These are phyloP conservation scores for Aphelenchoides avenae DNA, from an alignment of 1,140 invertebrate genomes.

Conservation along the genomic window DNA sequence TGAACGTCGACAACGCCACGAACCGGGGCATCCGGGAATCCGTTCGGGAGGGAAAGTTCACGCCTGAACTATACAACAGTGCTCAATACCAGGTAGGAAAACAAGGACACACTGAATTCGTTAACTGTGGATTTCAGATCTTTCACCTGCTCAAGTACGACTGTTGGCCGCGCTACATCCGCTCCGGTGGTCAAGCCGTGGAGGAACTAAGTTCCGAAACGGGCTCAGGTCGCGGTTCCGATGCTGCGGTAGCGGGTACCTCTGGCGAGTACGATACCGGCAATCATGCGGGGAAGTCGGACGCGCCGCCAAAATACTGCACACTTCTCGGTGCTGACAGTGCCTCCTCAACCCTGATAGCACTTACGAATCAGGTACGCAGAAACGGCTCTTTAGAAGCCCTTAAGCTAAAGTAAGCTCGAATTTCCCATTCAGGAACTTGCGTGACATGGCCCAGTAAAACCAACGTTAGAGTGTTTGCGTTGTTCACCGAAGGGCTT, in stretches of 20 bases:
- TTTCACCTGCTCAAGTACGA: conserved; percentile 58
- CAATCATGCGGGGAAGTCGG: too few relatives aligned
- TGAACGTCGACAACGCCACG: conserved; percentile 57
- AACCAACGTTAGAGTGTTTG: neutral
- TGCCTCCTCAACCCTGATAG: conserved; percentile 30
- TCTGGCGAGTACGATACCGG: too few relatives aligned
- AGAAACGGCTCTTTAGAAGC: too few relatives aligned
- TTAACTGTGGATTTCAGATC: conserved; percentile 31
- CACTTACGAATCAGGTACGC: conserved; percentile 28
- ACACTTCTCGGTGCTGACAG: conserved; percentile 35
- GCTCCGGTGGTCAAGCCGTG: conserved; percentile 44
- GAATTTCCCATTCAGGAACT: too few relatives aligned
- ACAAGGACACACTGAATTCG: neutral
- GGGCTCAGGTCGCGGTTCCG: too few relatives aligned
- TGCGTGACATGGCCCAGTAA: too few relatives aligned
- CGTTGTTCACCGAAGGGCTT: conserved; percentile 1
- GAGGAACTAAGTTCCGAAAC: conserved; percentile 28
- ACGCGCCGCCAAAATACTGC: conserved; percentile 28
- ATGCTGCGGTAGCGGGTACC: too few relatives aligned
- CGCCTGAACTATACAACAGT: conserved; percentile 49
- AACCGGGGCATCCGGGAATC: conserved; percentile 48
- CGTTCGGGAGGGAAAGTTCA: conserved; percentile 39
- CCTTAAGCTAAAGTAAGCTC: too few relatives aligned
- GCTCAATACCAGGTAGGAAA: conserved; percentile 53
- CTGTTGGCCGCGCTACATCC: conserved; percentile 54